Conservation (phyloP, 2,888 invertebrate genomes). For the Patella ulyssiponensis region DNA sequence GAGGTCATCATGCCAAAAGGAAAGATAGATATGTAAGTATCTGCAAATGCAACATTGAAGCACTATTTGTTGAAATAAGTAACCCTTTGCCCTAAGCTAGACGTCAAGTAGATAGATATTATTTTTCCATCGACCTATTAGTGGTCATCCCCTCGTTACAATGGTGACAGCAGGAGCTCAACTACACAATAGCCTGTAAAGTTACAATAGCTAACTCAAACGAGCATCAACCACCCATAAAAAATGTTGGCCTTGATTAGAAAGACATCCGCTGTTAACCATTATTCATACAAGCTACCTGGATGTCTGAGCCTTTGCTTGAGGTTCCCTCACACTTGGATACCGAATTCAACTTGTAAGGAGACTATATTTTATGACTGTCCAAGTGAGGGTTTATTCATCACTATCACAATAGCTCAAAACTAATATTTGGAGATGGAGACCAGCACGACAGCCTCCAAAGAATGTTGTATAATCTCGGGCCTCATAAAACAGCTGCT, state of each 20-base stretch:
- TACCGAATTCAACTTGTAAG: constrained; percentile 7
- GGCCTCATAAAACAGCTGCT: constrained; percentile 6
- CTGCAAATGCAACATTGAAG: too few species aligned
- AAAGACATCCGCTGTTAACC: background rate
- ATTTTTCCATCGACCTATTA: constrained; percentile 5
- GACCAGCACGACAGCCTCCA: background rate
- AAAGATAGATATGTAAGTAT: too few species aligned
- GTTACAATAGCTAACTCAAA: constrained; percentile 9
- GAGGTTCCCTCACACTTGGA: constrained; percentile 9
- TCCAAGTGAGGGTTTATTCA: constrained; percentile 5
- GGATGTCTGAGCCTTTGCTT: background rate
- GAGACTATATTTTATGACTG: background rate
- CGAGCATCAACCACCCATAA: constrained; percentile 13
- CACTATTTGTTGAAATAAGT: background rate
- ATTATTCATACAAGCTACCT: background rate
- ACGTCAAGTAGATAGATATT: background rate
- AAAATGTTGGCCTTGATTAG: constrained; percentile 3
- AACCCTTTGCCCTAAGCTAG: constrained; percentile 5
- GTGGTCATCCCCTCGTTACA: constrained; percentile 5
- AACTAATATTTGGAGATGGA: constrained; percentile 5
- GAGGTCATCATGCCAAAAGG: too few species aligned
- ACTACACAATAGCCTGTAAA: background rate
- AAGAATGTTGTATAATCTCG: constrained; percentile 7
- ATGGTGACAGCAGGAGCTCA: constrained; percentile 1
- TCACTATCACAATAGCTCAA: background rate